Evolutionary conservation across 2,797 vertebrate genomes (phyloP).

Genomic region (Eospalax fontanierii): DNA sequence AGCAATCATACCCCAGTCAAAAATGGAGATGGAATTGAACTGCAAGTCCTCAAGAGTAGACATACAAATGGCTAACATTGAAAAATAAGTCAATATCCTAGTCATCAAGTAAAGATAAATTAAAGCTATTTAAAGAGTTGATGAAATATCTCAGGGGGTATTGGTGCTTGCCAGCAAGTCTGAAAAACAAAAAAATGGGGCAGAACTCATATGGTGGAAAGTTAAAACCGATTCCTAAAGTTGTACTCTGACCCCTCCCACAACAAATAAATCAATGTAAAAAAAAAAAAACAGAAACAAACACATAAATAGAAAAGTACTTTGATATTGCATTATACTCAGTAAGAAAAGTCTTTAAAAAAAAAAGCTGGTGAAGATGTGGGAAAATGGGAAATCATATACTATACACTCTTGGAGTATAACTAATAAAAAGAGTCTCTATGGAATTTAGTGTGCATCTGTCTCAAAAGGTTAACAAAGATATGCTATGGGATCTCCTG

Average conservation of each 20-base stretch:
- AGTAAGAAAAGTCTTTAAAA: no score
- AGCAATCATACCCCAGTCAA: no score
- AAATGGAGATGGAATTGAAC: no score
- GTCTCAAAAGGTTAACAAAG: neutral
- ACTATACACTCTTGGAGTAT: no score
- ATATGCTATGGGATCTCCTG: neutral
- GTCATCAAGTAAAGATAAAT: neutral
- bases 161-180: neutral
- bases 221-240: neutral
- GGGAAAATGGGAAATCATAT: no score
- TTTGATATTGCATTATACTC: neutral
- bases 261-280: neutral
- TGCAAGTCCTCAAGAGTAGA: neutral
- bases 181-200: rapidly evolving
- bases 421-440: no score
- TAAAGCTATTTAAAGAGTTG: neutral
- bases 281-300: neutral
- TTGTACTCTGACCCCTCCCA: no score
- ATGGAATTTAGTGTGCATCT: no score
- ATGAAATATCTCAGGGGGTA: neutral
- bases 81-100: neutral
- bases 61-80: neutral
- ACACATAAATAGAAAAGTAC: neutral
- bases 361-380: no score
- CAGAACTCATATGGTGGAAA: rapidly evolving